Conservation (phyloP, 2,888 invertebrate genomes). For the Petrolisthes cinctipes region DNA sequence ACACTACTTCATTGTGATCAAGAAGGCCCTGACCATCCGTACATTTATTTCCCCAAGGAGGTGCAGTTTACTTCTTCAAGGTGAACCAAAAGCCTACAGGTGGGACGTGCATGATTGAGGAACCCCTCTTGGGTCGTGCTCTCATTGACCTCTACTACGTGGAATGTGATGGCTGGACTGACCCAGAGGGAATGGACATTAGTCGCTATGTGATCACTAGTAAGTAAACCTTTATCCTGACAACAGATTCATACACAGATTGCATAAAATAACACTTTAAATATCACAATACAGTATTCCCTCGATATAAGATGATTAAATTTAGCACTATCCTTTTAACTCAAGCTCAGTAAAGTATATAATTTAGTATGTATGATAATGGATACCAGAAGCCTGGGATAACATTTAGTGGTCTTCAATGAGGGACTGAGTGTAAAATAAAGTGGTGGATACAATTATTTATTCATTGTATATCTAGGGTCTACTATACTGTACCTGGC, state of each 20-base stretch:
- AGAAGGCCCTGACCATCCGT: no score
- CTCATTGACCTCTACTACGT: conserved; percentile 64
- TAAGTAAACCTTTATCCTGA: conserved; percentile 28
- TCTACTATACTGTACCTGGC: neutral
- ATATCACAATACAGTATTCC: neutral
- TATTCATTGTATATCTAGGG: neutral
- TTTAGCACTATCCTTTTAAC: no score
- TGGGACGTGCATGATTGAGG: conserved; percentile 56
- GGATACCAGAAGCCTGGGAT: no score
- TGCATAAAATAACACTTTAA: neutral
- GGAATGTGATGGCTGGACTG: conserved; percentile 65
- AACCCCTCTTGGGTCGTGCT: conserved; percentile 45
- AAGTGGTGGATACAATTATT: no score
- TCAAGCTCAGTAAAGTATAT: no score
- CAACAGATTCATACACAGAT: neutral
- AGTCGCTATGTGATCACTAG: conserved; percentile 64
- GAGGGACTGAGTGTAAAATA: no score
- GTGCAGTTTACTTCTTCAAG: conserved; percentile 62
- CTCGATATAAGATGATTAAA: no score
- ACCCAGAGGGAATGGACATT: conserved; percentile 66
- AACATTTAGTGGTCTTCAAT: no score
- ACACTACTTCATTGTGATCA: no score
- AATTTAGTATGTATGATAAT: no score
- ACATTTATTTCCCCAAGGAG: conserved; percentile 37
- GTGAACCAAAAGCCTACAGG: conserved; percentile 65